Base-by-base conservation (phyloP, 2,113 vertebrate genomes). In the Isurus oxyrinchus region DNA sequence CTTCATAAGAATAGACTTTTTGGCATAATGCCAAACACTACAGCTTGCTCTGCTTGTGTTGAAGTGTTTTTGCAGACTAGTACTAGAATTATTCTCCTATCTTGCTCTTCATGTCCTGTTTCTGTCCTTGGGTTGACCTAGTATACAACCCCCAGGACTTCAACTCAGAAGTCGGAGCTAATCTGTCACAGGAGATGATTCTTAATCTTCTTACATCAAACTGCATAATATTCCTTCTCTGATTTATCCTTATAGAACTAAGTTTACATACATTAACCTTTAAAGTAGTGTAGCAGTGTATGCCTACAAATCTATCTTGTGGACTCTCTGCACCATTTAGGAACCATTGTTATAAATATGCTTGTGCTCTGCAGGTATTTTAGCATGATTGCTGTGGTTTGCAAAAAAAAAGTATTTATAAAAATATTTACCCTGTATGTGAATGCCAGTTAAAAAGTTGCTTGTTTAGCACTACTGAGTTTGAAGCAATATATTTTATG, bases 261-360 rank as follows among this genome's bases (percentile, higher is more conserved):
- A 63, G 90, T 94, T 94, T 94, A 63, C 90, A 94, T 44, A 63
- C n/a, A 63, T 94, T 63, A 63, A 61, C 90, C 57, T 94, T 94
- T 94, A 66, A 94, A 63, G 5, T 63, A 93, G 57, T 21, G 35
- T 44, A 44, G 40, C 40, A 44, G 5, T 49, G 16, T 44, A 16
- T 49, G 81, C 2, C 35, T 63, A 63, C 21, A 5, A 44, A 63
- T 40, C 88, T n/a, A 35, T 93, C 88, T 59, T 61, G 35, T 93
- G 88, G 13, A 91, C 25, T 27, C 27, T 5, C 27, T 5, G 55
- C 55, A 59, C 13, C 88, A 59, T 61, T n/a, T 91, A 35, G 13
- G 57, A 59, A 94, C 40, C 35, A 63, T 16, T 90, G 14, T 59
- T 90, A 57, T 25, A 90, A 94, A 94, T 40, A 16, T 25, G 59